Evolutionary conservation across 1,140 invertebrate species (phyloP), one percentile per base, ranked within the genome.

Genomic region (Nephotettix cincticeps): DNA sequence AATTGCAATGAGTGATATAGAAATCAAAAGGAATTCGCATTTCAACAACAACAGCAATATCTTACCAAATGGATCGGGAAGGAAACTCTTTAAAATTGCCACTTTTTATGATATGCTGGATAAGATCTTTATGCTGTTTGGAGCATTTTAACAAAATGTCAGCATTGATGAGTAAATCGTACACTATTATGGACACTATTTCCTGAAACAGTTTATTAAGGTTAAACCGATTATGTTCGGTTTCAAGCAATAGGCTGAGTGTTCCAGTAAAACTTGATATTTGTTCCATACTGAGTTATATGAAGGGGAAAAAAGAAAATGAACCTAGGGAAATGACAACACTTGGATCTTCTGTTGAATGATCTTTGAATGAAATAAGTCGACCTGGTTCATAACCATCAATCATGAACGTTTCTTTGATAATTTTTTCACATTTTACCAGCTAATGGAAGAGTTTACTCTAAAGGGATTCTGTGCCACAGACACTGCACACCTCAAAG

Each of bases 401-500:
- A 43, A 67, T n/a, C 70, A 86, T 68, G 36, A 0, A 21, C 65
- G 64, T 51, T 71, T 61, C 81, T 74, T 75, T 32, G 73, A 72
- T 47, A 74, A 81, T 77, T 74, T 80, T 75, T 61, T 80, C 71
- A 56, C 78, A 69, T 69, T 76, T 77, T 76, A 77, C 77, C 64
- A 76, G 80, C 63, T 78, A 76, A 14, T 69, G 47, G 19, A 72
- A 45, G 28, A 36, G 19, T 4, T 69, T 6, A 54, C 25, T 23
- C 43, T 61, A 69, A 25, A 47, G 9, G 58, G 28, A 17, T 13
- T 71, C 13, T n/a, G 36, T 17, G 70, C 68, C 27, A 45, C 56
- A 54, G n/a, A n/a, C n/a, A n/a, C n/a, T n/a, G n/a, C n/a, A n/a
- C n/a, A n/a, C n/a, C n/a, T n/a, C n/a, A n/a, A n/a, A n/a, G n/a